Conservation (phyloP, 2,113 vertebrate genomes). For the Polypterus senegalus region DNA sequence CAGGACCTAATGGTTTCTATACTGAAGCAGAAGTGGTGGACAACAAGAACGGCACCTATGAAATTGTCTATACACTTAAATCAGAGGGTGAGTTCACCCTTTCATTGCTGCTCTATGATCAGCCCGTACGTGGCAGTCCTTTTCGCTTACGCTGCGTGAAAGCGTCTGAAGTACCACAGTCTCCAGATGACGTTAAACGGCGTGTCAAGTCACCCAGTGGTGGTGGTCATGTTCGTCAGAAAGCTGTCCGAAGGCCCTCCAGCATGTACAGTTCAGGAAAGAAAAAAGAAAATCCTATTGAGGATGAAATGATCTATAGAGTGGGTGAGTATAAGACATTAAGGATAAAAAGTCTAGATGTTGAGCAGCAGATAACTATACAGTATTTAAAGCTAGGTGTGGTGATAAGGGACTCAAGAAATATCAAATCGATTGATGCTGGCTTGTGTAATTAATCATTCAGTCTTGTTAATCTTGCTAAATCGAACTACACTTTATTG, state of each 20-base stretch:
- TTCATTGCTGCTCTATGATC: conserved; percentile 70
- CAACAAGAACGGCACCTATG: conserved; percentile 90
- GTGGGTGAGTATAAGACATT: conserved; percentile 61
- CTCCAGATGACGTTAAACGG: conserved; percentile 82
- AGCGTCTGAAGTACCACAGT: conserved; percentile 67
- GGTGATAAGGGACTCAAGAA: background rate
- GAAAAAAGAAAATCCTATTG: conserved; percentile 72
- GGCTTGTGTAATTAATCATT: background rate
- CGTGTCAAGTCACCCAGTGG: conserved; percentile 85
- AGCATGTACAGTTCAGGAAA: conserved; percentile 94
- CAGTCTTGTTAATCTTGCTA: background rate
- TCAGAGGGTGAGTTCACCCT: conserved; percentile 73
- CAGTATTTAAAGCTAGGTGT: background rate
- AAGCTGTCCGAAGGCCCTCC: conserved; percentile 78
- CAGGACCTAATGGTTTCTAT: conserved; percentile 45
- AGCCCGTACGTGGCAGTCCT: conserved; percentile 74
- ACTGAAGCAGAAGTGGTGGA: conserved; percentile 62
- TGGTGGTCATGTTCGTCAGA: conserved; percentile 75
- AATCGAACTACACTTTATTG: too few species aligned
- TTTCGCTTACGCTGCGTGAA: conserved; percentile 73
- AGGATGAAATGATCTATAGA: conserved; percentile 67
- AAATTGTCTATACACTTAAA: conserved; percentile 73
- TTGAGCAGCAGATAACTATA: too few species aligned
- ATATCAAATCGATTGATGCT: too few species aligned
- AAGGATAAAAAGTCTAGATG: background rate